Evolutionary conservation across 2,113 vertebrate genomes (phyloP).

Genomic region (Halcyon malimbica): DNA sequence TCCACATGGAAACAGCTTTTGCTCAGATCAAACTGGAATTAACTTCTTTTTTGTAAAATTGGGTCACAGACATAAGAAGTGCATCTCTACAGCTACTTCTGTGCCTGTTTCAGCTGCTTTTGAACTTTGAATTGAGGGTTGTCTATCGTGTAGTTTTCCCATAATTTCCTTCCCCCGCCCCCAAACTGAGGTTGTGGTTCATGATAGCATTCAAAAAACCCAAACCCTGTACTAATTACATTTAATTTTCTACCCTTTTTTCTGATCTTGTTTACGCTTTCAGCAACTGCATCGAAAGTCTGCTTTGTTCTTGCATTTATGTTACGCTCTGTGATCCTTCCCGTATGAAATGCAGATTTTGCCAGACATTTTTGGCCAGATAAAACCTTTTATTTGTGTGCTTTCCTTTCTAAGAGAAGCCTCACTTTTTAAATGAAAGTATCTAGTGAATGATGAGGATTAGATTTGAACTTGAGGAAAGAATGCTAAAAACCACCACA

Average conservation of each 20-base stretch:
- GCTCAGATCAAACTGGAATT: background rate
- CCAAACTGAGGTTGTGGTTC: background rate
- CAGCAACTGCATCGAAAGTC: background rate
- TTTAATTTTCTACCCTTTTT: background rate
- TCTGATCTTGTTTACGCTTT: background rate
- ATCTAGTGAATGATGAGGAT: background rate
- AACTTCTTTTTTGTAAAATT: background rate
- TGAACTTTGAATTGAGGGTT: background rate
- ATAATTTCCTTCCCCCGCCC: background rate
- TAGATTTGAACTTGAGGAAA: background rate
- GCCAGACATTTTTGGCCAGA: background rate
- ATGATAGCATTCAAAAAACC: background rate
- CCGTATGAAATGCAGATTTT: conserved; percentile 5
- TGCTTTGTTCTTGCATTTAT: background rate
- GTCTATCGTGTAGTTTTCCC: background rate
- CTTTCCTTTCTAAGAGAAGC: background rate
- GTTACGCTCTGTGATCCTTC: background rate
- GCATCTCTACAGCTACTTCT: background rate
- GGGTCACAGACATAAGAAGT: background rate
- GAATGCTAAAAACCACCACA: background rate
- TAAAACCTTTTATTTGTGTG: background rate
- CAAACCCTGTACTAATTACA: background rate
- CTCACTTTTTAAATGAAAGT: background rate
- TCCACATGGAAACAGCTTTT: background rate
- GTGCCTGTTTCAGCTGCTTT: background rate